Conservation (phyloP, 2,797 vertebrate genomes). For the Anguilla marmorata region DNA sequence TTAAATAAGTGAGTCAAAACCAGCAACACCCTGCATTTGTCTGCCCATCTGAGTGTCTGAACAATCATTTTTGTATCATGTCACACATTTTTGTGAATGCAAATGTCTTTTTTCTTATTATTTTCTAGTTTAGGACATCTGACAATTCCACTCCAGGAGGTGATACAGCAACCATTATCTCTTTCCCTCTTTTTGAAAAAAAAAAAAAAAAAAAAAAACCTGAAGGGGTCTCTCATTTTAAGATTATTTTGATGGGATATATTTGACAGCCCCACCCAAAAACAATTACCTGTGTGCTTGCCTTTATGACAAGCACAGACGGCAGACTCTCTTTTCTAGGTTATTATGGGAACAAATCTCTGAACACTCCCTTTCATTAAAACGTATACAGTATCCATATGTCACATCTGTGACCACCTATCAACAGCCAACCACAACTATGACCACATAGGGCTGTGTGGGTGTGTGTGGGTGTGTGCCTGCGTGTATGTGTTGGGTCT, state of each 20-base stretch:
- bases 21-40: too few species aligned
- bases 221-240: neutral
- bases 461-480: neutral
- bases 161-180: neutral
- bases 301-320: neutral
- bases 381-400: neutral
- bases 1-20: too few species aligned
- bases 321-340: neutral
- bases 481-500: neutral
- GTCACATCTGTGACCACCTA: slow-evolving; percentile 14
- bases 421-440: slow-evolving; percentile 2
- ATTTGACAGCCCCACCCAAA: too few species aligned
- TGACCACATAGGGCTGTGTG: neutral
- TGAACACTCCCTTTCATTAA: neutral
- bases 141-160: neutral
- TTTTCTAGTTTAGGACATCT: neutral
- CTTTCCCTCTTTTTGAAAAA: neutral
- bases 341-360: neutral
- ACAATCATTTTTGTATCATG: too few species aligned
- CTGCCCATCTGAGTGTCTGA: too few species aligned
- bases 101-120: neutral
- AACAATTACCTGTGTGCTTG: neutral
- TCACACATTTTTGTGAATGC: neutral
- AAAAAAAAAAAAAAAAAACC: neutral
- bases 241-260: neutral